A percentile compares a stretch with the other conserved stretches of the same genome.
Conservation (phyloP, 2,113 vertebrate species). For the Melanerpes aurifrons region DNA sequence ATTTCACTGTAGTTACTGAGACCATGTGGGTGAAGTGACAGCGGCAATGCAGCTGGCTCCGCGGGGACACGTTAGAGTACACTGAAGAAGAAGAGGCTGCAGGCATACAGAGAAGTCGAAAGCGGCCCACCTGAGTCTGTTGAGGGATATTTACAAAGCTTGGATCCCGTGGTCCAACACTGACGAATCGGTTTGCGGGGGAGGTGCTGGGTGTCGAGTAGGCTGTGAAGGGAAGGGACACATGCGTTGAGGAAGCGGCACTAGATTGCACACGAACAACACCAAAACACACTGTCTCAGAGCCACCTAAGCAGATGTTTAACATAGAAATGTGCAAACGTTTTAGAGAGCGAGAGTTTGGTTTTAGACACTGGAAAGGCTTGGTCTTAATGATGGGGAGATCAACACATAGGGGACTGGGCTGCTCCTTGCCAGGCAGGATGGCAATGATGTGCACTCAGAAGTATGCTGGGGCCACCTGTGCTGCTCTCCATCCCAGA, state of each 20-base stretch:
- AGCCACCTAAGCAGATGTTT: conserved; percentile 77
- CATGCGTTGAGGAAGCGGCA: conserved; percentile 87
- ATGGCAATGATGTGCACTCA: fast-evolving
- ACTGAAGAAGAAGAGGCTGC: conserved; percentile 69
- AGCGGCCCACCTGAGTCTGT: conserved; percentile 96
- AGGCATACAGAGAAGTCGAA: conserved; percentile 82
- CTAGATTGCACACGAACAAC: conserved; percentile 82
- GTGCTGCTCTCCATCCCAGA: background rate
- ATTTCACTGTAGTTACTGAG: conserved; percentile 66
- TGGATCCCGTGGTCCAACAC: conserved; percentile 97
- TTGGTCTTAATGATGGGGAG: background rate
- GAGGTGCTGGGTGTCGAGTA: conserved; percentile 99
- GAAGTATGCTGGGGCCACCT: background rate
- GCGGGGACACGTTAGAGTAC: conserved; percentile 67
- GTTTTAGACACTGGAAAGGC: conserved; percentile 53
- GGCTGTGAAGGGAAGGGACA: conserved; percentile 87
- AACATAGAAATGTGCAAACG: conserved; percentile 76
- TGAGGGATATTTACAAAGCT: conserved; percentile 99
- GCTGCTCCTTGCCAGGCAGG: background rate
- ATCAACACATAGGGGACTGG: background rate
- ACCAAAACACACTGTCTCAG: conserved; percentile 80
- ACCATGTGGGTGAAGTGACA: conserved; percentile 66
- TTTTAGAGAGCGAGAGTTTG: conserved; percentile 74
- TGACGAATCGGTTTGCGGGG: conserved; percentile 99
- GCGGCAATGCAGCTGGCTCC: conserved; percentile 61